phyloP scores from a whole-genome alignment of 2,113 vertebrate genomes.

The Megaceryle maxima region DNA sequence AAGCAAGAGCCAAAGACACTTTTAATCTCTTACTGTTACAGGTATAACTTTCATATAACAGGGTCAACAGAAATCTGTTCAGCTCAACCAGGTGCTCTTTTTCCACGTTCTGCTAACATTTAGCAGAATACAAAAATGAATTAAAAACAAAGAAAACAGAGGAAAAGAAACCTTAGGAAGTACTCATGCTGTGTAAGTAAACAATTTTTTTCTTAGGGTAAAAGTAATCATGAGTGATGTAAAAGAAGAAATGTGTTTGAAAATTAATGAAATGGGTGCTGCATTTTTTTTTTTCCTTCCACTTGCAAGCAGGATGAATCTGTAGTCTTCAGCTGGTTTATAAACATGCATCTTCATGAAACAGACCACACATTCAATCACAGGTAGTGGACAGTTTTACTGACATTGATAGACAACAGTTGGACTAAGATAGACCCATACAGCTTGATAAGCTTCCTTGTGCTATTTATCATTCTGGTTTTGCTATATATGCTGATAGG shows the following conservation, averaged over 20 bases:
- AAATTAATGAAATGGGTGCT: background rate
- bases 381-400: background rate
- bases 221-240: background rate
- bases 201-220: background rate
- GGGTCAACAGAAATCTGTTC: constrained; percentile 32
- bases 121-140: background rate
- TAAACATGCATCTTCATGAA: background rate
- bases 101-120: background rate
- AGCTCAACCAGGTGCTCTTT: background rate
- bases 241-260: background rate
- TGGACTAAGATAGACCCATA: background rate
- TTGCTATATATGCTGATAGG: background rate
- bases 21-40: background rate
- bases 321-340: background rate
- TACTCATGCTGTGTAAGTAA: background rate
- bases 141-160: background rate
- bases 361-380: background rate
- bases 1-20: constrained; percentile 43
- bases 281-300: background rate
- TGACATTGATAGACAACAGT: background rate
- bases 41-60: background rate
- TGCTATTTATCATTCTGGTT: background rate
- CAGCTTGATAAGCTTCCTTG: background rate
- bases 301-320: background rate
- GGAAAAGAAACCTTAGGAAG: background rate